Evolutionary conservation across 2,797 vertebrate species (phyloP).

Genomic region (Ctenopoma kingsleyae): DNA sequence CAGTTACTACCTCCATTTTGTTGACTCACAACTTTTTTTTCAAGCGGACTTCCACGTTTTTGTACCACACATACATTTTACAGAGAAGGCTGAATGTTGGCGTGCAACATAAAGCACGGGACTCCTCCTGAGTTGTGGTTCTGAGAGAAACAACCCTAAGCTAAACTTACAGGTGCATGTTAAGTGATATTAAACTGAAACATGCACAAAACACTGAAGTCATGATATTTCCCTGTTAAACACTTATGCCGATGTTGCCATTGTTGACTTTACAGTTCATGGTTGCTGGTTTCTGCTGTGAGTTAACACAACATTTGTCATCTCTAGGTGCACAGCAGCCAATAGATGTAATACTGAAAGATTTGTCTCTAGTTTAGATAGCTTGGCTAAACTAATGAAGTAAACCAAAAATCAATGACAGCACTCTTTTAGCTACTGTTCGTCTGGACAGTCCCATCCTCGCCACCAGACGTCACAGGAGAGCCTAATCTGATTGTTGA

Average conservation of each 20-base stretch:
- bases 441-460: slow-evolving; percentile 22
- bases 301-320: neutral
- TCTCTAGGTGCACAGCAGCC: neutral
- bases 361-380: neutral
- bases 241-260: neutral
- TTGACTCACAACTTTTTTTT: neutral
- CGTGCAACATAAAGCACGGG: too few relatives aligned
- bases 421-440: slow-evolving; percentile 6
- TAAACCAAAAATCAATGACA: neutral
- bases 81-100: neutral
- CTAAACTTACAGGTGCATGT: too few relatives aligned
- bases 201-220: neutral
- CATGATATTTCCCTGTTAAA: neutral
- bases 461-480: slow-evolving; percentile 3
- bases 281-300: neutral
- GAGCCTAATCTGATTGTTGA: slow-evolving; percentile 67
- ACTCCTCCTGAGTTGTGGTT: neutral
- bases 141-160: neutral
- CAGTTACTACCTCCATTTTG: neutral
- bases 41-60: neutral
- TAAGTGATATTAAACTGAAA: neutral
- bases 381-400: neutral
- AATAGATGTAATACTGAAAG: neutral
- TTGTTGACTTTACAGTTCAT: neutral
- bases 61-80: neutral